Evolutionary conservation across 2,888 invertebrate species (phyloP).

Genomic region (Tetranychus truncatus): DNA sequence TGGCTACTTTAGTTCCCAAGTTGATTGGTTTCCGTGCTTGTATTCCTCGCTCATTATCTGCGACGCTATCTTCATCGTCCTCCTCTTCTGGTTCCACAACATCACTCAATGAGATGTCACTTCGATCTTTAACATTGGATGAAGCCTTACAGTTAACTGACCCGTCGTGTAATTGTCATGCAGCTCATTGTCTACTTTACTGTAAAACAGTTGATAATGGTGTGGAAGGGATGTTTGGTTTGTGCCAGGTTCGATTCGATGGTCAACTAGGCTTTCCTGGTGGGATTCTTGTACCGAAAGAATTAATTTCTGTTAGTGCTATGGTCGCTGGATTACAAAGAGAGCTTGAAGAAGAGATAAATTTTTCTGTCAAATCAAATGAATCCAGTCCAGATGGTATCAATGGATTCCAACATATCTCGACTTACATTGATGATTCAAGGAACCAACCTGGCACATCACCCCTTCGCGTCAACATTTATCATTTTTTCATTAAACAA

Average conservation of each 20-base stretch:
- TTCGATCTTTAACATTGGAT: neutral
- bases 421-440: neutral
- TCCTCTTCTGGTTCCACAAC: neutral
- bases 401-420: neutral
- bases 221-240: neutral
- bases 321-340: neutral
- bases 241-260: conserved; percentile 1
- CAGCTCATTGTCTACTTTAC: conserved; percentile 9
- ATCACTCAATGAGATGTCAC: neutral
- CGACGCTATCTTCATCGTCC: neutral
- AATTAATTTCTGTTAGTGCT: neutral
- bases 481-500: neutral
- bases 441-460: neutral
- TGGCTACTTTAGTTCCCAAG: neutral
- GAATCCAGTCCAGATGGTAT: neutral
- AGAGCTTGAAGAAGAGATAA: neutral
- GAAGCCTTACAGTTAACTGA: neutral
- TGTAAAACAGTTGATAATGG: neutral
- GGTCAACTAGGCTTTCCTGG: conserved; percentile 6
- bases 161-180: neutral
- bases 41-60: neutral
- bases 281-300: neutral
- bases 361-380: neutral
- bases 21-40: neutral
- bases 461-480: neutral